Evolutionary conservation across 1,140 invertebrate genomes (phyloP), one percentile per base, ranked within the genome.

Genomic region (Drepana arcuata): DNA sequence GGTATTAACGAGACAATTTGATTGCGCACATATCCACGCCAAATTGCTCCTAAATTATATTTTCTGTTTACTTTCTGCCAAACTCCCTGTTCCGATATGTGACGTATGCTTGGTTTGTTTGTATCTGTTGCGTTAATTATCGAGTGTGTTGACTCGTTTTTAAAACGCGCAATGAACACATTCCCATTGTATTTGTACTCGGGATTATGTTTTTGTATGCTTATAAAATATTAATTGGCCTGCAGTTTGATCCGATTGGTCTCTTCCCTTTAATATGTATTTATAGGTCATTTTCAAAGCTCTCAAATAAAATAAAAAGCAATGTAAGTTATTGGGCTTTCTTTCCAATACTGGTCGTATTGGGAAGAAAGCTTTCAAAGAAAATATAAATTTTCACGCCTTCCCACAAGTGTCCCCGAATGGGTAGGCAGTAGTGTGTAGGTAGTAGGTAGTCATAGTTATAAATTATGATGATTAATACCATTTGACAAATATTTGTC

Each of bases 1-100:
- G 64, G 67, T 73, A 77, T 77, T 80, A 81, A 81, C 77, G 74
- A 81, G 77, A 81, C 77, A 81, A 81, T 81, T 81, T 81, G 77
- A 81, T 81, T 81, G 74, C 77, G 74, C 72, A 81, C 77, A 77
- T 77, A 81, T 77, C 67, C 70, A 59, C 69, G 74, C 60, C 67
- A 81, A 81, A 81, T 81, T 81, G 77, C 77, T 81, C 75, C 69
- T 73, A 81, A 81, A 81, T 81, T 79, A 81, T 81, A 78, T 81
- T 81, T 77, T 77, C 66, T 81, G 77, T 81, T 81, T 81, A 81
- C 77, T 68, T 81, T 74, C 67, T 65, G 67, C 71, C 66, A 66
- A 75, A 79, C 72, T 70, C 73, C 68, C 68, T 48, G 57, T 47
- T 62, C 57, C 51, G 50, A 60, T 58, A 48, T 47, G 50, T 66